These are phyloP conservation scores for Aegotheles bennettii DNA, from an alignment of 2,113 vertebrate species.

Conservation along the genomic window DNA sequence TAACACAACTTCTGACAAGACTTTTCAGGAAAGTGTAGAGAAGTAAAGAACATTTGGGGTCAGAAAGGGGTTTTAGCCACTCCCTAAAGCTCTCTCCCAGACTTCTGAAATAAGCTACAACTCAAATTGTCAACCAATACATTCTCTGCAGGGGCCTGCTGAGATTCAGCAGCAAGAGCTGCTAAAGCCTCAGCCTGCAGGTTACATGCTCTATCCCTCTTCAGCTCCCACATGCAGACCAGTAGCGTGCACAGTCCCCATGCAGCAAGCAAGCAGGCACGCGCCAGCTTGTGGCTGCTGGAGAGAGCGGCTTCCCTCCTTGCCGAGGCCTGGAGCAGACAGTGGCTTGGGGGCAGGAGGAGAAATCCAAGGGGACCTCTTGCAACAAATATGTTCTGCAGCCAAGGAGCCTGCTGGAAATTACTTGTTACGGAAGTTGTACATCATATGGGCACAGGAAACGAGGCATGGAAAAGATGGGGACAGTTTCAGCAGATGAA, in stretches of 20 bases:
- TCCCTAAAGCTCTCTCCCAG: background rate
- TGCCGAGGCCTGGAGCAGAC: accelerated
- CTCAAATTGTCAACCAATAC: background rate
- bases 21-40: background rate
- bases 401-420: background rate
- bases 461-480: background rate
- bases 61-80: background rate
- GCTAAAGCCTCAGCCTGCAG: background rate
- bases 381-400: background rate
- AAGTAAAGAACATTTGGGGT: background rate
- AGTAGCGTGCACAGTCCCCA: accelerated
- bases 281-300: background rate
- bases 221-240: background rate
- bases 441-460: background rate
- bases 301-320: background rate
- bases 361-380: background rate
- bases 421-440: background rate
- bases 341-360: background rate
- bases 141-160: background rate
- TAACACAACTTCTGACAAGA: background rate
- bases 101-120: background rate
- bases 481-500: background rate
- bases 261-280: accelerated
- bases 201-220: background rate
- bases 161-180: background rate